Conservation (phyloP, 1,140 invertebrate genomes). For the Mya arenaria region DNA sequence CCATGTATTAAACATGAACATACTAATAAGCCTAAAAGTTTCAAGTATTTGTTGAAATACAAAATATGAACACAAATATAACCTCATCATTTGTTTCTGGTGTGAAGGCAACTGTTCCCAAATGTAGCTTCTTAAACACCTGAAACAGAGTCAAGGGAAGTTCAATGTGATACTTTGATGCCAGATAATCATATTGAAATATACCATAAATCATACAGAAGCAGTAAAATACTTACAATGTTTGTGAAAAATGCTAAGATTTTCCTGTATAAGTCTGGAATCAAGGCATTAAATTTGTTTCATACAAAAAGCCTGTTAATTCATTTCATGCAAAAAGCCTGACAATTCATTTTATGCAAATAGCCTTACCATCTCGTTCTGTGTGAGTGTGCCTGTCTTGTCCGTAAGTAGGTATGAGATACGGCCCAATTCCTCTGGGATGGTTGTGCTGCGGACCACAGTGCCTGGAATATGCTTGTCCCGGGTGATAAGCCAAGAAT, state of each 20-base stretch:
- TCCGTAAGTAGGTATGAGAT: constrained; percentile 98
- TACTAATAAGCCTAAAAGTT: background rate
- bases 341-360: too few species aligned
- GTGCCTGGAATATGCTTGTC: constrained; percentile 96
- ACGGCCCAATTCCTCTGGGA: constrained; percentile 94
- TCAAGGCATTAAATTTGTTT: too few species aligned
- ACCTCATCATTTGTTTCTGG: constrained; percentile 94
- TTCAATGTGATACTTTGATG: too few species aligned
- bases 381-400: constrained; percentile 99
- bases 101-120: constrained; percentile 91
- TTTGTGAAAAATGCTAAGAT: too few species aligned
- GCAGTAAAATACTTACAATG: too few species aligned
- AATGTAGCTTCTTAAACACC: constrained; percentile 95
- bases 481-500: constrained; percentile 97
- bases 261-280: too few species aligned
- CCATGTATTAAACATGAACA: too few species aligned
- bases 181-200: too few species aligned
- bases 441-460: constrained; percentile 98
- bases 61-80: too few species aligned
- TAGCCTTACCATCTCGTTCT: constrained; percentile 95
- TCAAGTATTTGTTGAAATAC: background rate
- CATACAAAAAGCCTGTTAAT: too few species aligned
- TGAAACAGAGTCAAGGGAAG: constrained; percentile 61
- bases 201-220: too few species aligned
- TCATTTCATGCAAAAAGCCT: too few species aligned